phyloP scores from a whole-genome alignment of 2,888 invertebrate species.

The Euzophera pinguis region DNA sequence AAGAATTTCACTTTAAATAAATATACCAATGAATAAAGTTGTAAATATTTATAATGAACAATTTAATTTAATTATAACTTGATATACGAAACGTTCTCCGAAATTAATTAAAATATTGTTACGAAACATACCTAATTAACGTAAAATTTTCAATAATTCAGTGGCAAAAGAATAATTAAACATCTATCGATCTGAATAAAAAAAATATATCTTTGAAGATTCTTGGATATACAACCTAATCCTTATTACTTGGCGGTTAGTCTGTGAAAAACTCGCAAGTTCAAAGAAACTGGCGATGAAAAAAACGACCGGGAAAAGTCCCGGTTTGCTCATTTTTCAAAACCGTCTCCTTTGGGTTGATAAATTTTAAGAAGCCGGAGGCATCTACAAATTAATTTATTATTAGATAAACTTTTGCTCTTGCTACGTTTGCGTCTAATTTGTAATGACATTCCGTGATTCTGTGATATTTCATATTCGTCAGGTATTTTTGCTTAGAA shows the following conservation, averaged over 20 bases:
- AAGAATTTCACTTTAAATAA: no score
- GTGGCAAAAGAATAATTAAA: conserved; percentile 12
- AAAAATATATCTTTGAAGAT: conserved; percentile 28
- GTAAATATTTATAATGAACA: no score
- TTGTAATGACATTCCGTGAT: neutral
- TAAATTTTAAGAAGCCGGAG: conserved; percentile 19
- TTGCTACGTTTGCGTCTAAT: neutral
- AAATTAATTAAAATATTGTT: neutral
- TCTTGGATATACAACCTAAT: conserved; percentile 22
- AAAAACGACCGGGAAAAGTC: conserved; percentile 9
- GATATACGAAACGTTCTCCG: neutral
- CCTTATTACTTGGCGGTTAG: conserved; percentile 34
- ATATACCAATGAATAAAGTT: no score
- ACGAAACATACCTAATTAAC: neutral
- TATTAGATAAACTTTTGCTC: conserved; percentile 1
- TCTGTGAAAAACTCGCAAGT: conserved; percentile 24
- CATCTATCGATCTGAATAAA: conserved; percentile 27
- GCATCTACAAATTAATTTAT: conserved; percentile 6
- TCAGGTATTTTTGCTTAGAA: neutral
- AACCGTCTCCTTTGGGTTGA: conserved; percentile 16
- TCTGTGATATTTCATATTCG: neutral
- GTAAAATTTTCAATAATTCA: conserved; percentile 7
- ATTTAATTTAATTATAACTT: no score
- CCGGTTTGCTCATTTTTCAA: neutral
- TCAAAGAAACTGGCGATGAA: conserved; percentile 22